phyloP scores from a whole-genome alignment of 2,888 invertebrate genomes.

The Ophioninae sp. region DNA sequence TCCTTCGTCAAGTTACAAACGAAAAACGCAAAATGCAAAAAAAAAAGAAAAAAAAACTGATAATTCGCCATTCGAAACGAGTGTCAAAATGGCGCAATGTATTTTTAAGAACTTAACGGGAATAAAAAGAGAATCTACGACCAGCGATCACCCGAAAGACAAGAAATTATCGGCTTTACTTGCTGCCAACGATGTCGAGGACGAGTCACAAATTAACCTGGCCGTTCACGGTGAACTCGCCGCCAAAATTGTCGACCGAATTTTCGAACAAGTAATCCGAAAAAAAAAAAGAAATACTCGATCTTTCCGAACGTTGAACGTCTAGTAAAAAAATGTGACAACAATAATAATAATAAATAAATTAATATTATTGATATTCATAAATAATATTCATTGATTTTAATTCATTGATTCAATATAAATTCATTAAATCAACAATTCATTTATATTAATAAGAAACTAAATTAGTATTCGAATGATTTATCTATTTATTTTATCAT shows the following conservation, averaged over 20 bases:
- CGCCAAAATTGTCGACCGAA: slow-evolving; percentile 73
- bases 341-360: slow-evolving; percentile 7
- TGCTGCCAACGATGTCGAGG: slow-evolving; percentile 67
- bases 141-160: slow-evolving; percentile 15
- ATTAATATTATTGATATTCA: not conserved
- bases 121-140: slow-evolving; percentile 10
- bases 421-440: too few species aligned
- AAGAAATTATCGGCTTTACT: slow-evolving; percentile 45
- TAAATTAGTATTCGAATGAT: too few species aligned
- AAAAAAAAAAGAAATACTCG: not conserved
- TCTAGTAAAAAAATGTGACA: not conserved
- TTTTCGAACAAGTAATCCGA: slow-evolving; percentile 71
- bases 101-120: not conserved
- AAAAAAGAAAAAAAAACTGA: not conserved
- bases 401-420: too few species aligned
- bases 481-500: too few species aligned
- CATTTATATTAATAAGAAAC: too few species aligned
- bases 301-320: not conserved
- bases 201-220: slow-evolving; percentile 72
- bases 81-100: too few species aligned
- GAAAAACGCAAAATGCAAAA: not conserved
- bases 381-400: too few species aligned
- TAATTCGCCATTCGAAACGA: too few species aligned
- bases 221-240: slow-evolving; percentile 73
- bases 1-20: not conserved